phyloP scores from a whole-genome alignment of 2,797 vertebrate genomes.

The Distichodus sexfasciatus region DNA sequence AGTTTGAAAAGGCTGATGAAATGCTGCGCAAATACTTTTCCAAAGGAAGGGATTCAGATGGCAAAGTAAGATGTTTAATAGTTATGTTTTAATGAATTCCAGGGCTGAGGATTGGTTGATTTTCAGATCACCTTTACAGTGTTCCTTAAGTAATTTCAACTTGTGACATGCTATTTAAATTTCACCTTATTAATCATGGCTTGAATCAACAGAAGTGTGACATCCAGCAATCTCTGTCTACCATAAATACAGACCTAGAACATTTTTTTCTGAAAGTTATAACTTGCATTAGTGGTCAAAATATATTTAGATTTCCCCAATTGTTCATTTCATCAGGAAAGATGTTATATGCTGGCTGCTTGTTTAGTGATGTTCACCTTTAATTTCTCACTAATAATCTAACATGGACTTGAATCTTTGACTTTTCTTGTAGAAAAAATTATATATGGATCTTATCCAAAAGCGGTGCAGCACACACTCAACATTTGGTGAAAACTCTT shows the following conservation, averaged over 20 bases:
- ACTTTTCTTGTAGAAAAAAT: constrained; percentile 33
- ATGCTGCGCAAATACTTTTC: constrained; percentile 62
- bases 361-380: background rate
- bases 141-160: no score
- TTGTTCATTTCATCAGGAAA: background rate
- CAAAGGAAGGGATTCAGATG: constrained; percentile 36
- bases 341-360: background rate
- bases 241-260: no score
- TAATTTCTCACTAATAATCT: background rate
- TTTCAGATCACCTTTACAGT: background rate
- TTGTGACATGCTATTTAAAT: no score
- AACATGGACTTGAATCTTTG: background rate
- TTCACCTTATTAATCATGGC: no score
- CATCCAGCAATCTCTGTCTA: no score
- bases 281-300: no score
- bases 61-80: constrained; percentile 60
- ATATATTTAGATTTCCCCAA: no score
- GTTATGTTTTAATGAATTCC: background rate
- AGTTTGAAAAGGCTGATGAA: constrained; percentile 66
- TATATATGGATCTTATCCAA: constrained; percentile 57
- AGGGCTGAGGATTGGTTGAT: background rate
- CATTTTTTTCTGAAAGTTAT: no score
- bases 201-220: no score
- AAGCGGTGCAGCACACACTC: constrained; percentile 53
- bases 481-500: constrained; percentile 55